Evolutionary conservation across 2,888 invertebrate genomes (phyloP).

Genomic region (Polydrusus tereticollis): DNA sequence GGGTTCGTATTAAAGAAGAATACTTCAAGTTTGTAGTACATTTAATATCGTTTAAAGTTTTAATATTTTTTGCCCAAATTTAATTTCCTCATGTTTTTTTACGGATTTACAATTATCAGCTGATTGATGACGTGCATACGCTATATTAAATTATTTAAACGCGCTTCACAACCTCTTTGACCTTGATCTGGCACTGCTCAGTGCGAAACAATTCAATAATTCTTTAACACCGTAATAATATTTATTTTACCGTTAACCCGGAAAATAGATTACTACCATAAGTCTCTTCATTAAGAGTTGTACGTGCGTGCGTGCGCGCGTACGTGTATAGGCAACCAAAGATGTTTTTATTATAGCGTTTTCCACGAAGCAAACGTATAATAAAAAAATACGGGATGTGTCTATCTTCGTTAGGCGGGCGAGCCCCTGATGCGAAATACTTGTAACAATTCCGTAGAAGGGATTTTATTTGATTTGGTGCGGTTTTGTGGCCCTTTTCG

Average conservation of each 20-base stretch:
- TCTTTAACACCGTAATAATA: neutral
- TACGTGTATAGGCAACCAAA: slow-evolving; percentile 31
- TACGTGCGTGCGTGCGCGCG: slow-evolving; percentile 33
- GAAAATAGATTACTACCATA: neutral
- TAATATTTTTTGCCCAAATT: too few relatives aligned
- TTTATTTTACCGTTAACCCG: neutral
- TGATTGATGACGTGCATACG: too few relatives aligned
- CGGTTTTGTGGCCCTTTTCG: neutral
- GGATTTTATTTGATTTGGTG: slow-evolving; percentile 29
- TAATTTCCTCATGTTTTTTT: too few relatives aligned
- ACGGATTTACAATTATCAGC: too few relatives aligned
- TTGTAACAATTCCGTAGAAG: slow-evolving; percentile 17
- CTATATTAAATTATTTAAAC: too few relatives aligned
- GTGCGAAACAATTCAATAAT: neutral
- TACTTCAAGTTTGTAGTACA: too few relatives aligned
- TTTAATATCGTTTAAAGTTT: too few relatives aligned
- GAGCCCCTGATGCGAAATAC: slow-evolving; percentile 27
- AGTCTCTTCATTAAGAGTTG: slow-evolving; percentile 2
- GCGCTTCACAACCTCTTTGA: neutral
- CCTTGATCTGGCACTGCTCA: neutral
- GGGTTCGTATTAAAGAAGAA: too few relatives aligned
- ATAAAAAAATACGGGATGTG: slow-evolving; percentile 35
- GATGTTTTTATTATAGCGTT: slow-evolving; percentile 21
- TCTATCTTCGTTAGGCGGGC: slow-evolving; percentile 36
- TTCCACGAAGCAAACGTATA: slow-evolving; percentile 20